Evolutionary conservation across 1,140 invertebrate genomes (phyloP).

Genomic region (Drosophila pseudoananassae): DNA sequence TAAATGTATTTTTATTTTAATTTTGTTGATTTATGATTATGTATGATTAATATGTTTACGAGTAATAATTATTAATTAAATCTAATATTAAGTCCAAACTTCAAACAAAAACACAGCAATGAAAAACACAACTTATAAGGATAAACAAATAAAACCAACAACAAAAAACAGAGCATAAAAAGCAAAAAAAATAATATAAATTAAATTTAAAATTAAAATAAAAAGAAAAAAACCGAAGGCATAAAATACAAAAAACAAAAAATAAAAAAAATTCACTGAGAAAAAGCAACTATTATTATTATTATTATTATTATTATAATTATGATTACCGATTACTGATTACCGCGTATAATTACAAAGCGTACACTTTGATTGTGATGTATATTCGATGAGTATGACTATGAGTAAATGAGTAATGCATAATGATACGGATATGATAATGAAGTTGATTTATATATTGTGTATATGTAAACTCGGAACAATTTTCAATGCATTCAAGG

Average conservation of each 20-base stretch:
- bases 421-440: slow-evolving; percentile 82
- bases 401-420: slow-evolving; percentile 59
- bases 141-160: slow-evolving; percentile 21
- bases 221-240: slow-evolving; percentile 33
- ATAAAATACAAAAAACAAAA: slow-evolving; percentile 34
- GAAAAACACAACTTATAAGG: slow-evolving; percentile 32
- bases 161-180: slow-evolving; percentile 47
- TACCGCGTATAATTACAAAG: slow-evolving; percentile 73
- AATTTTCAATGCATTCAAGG: slow-evolving; percentile 57
- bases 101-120: slow-evolving; percentile 39
- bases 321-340: slow-evolving; percentile 54
- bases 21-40: slow-evolving; percentile 80
- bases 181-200: slow-evolving; percentile 48
- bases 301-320: slow-evolving; percentile 73
- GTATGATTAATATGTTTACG: slow-evolving; percentile 74
- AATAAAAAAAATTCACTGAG: slow-evolving; percentile 49
- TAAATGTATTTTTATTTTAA: slow-evolving; percentile 76
- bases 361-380: slow-evolving; percentile 82
- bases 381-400: slow-evolving; percentile 80
- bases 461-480: slow-evolving; percentile 63
- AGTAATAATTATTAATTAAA: slow-evolving; percentile 56
- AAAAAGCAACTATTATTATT: slow-evolving; percentile 73
- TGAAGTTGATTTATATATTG: slow-evolving; percentile 81
- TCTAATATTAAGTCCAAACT: slow-evolving; percentile 44
- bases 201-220: slow-evolving; percentile 43